phyloP scores from a whole-genome alignment of 2,888 invertebrate species.

The Orthosia gracilis region DNA sequence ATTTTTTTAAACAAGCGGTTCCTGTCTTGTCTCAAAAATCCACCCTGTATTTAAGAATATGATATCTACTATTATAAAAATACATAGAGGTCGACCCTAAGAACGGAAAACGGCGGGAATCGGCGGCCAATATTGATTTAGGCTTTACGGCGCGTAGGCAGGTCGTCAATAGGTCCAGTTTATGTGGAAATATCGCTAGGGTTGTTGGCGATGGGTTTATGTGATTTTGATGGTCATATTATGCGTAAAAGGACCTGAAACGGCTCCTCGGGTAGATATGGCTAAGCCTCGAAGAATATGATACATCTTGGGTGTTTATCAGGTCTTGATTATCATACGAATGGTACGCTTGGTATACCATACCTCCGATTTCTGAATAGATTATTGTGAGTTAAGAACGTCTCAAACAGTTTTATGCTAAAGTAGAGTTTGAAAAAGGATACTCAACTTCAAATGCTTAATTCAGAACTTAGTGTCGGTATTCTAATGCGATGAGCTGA shows the following conservation, averaged over 20 bases:
- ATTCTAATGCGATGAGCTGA: no score
- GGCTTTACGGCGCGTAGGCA: constrained; percentile 36
- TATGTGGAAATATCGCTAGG: constrained; percentile 19
- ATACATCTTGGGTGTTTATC: neutral
- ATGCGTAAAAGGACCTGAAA: constrained; percentile 18
- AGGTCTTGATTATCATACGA: neutral
- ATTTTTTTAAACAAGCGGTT: no score
- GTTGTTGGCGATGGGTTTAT: constrained; percentile 26
- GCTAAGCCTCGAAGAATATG: no score
- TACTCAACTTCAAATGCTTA: no score
- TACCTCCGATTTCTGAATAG: no score
- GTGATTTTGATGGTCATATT: constrained; percentile 28
- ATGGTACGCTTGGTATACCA: neutral
- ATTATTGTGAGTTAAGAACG: no score
- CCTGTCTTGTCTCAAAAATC: no score
- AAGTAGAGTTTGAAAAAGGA: no score
- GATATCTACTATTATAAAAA: constrained; percentile 20
- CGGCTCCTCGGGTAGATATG: neutral
- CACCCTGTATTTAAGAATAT: constrained; percentile 25
- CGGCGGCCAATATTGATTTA: constrained; percentile 56
- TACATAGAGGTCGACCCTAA: constrained; percentile 14
- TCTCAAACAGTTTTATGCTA: no score
- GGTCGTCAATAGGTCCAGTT: constrained; percentile 18
- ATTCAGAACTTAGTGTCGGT: no score
- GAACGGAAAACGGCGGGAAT: neutral